Base-by-base conservation (phyloP, 2,888 invertebrate species). In the Conus canariensis region DNA sequence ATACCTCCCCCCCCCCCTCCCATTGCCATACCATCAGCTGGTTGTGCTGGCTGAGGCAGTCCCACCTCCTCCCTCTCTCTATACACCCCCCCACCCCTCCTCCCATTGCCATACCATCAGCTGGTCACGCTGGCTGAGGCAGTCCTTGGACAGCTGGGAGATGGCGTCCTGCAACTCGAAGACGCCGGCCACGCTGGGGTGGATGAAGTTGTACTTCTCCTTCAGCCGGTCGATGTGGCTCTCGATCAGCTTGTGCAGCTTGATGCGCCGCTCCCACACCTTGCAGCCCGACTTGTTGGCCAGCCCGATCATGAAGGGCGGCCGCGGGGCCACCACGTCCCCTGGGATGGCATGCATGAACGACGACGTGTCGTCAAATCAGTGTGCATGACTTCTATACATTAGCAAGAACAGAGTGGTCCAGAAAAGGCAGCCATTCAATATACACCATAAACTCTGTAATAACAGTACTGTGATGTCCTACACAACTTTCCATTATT, bases 271-370 rank as follows among this genome's bases (percentile, higher is more conserved):
- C 74, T 88, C 83, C 67, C 88, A 86, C 12, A 88, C 30, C 56
- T 83, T 77, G 85, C 87, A 22, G 10, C 85, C 83, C 3, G 56
- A 59, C 67, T 59, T 82, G 25, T 87, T 90, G 19, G 88, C 80
- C 59, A 91, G 90, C n/a, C 91, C 91, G 30, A 92, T 85, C 45
- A 94, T 91, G 22, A 88, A 90, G 1, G 93, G 93, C 1, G 94
- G 45, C 30, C 94, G 89, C 2, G 94, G 94, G 1, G 93, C 94
- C 12, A 93, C 92, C 19, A 92, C 56, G 22, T 93, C 93, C 74
- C 93, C 94, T 94, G 77, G 6, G 45, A 14, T 19, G n/a, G 14
- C 25, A 80, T 6, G 45, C 14, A 45, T 30, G 7, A 30, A 7
- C 16, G 45, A 14, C 8, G 64, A 7, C 7, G 12, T 0, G 64